Conservation (phyloP, 2,797 vertebrate genomes). For the Bradypus variegatus region DNA sequence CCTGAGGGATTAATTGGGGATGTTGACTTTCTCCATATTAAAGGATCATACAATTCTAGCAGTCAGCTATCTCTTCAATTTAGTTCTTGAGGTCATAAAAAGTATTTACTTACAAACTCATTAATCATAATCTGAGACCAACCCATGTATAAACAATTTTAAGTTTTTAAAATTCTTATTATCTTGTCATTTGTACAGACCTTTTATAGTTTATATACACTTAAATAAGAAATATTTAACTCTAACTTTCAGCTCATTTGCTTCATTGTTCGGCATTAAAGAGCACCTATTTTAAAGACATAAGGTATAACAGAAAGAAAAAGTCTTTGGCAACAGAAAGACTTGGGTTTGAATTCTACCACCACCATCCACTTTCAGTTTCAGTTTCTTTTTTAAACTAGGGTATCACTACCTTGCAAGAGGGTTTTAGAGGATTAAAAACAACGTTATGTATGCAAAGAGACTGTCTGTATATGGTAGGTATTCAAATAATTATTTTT, state of each 20-base stretch:
- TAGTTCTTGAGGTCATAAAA: background rate
- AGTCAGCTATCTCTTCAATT: background rate
- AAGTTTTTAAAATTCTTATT: background rate
- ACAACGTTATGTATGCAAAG: background rate
- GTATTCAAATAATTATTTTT: background rate
- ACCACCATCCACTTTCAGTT: background rate
- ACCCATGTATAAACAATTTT: constrained; percentile 8
- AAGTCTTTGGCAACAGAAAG: background rate
- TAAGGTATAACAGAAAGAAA: background rate
- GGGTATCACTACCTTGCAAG: background rate
- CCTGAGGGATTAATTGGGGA: background rate
- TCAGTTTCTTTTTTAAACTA: constrained; percentile 22
- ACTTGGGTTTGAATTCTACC: background rate
- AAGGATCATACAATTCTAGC: background rate
- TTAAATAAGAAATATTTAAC: background rate
- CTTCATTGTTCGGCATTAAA: background rate
- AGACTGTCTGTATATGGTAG: background rate
- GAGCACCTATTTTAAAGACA: background rate
- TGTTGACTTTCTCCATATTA: background rate
- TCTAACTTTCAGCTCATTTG: constrained; percentile 1
- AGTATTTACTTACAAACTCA: constrained; percentile 8
- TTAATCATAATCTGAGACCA: background rate
- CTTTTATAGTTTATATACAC: background rate
- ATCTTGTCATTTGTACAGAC: background rate
- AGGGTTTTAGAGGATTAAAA: constrained; percentile 2